phyloP scores from a whole-genome alignment of 1,140 invertebrate species.

The Formica exsecta region DNA sequence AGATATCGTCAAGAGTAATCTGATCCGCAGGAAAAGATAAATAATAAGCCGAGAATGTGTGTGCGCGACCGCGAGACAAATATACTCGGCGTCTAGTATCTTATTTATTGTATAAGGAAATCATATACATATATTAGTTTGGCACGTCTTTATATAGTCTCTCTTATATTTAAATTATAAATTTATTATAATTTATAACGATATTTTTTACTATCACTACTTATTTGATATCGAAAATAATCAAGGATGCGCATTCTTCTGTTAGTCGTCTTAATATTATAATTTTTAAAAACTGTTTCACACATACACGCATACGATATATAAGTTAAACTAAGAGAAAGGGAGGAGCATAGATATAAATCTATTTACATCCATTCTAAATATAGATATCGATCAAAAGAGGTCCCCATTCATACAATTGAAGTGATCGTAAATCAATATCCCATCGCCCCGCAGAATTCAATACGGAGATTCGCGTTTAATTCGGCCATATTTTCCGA shows the following conservation, averaged over 20 bases:
- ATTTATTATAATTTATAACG: neutral
- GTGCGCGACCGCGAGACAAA: conserved; percentile 45
- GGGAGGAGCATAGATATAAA: neutral
- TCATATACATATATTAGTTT: neutral
- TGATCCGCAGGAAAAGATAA: conserved; percentile 70
- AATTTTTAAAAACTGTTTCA: no score
- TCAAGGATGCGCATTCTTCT: no score
- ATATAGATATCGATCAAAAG: neutral
- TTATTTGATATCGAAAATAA: no score
- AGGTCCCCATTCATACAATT: neutral
- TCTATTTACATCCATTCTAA: neutral
- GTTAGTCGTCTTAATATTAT: no score
- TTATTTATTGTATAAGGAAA: conserved; percentile 10
- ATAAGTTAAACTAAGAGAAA: neutral
- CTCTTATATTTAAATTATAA: neutral
- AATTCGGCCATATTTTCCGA: conserved; percentile 41
- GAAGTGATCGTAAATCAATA: conserved; percentile 25
- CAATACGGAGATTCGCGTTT: conserved; percentile 23
- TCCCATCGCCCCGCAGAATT: neutral
- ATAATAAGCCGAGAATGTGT: conserved; percentile 65
- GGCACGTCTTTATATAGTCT: neutral
- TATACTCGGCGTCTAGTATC: conserved; percentile 38
- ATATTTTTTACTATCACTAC: neutral
- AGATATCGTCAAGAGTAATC: conserved; percentile 75
- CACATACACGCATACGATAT: no score